These are phyloP conservation scores for Monarcha castaneiventris DNA, from an alignment of 2,113 vertebrate genomes.

Conservation along the genomic window DNA sequence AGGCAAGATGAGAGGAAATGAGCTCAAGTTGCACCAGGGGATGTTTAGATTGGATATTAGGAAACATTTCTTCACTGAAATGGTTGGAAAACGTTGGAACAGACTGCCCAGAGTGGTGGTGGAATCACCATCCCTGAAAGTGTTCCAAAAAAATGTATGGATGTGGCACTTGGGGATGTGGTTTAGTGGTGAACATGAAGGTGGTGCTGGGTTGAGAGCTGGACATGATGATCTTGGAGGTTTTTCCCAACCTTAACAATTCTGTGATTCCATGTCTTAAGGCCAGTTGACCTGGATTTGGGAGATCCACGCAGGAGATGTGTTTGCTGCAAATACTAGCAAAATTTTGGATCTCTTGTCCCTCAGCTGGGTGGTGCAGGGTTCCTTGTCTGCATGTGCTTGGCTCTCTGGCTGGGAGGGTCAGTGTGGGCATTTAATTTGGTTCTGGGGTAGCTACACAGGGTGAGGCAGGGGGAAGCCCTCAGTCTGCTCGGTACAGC, in stretches of 20 bases:
- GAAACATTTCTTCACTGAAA: neutral
- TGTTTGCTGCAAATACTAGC: neutral
- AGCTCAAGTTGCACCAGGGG: neutral
- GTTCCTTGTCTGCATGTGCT: accelerated
- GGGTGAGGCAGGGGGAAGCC: neutral
- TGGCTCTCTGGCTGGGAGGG: neutral
- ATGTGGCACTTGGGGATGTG: neutral
- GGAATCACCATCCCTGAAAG: neutral
- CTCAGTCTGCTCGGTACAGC: neutral
- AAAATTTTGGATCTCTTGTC: neutral
- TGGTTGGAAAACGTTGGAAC: neutral
- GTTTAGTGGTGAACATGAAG: neutral
- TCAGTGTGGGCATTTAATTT: neutral
- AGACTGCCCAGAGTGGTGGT: neutral
- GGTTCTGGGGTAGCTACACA: neutral
- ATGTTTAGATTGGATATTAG: neutral
- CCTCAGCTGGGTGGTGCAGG: neutral
- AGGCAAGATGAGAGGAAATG: neutral
- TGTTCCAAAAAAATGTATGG: neutral
- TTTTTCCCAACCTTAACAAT: neutral
- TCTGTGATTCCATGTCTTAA: neutral
- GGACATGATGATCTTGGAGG: neutral
- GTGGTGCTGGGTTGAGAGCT: neutral
- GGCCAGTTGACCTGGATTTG: neutral
- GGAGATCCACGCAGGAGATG: neutral